Evolutionary conservation across 2,888 invertebrate genomes (phyloP).

Genomic region (Aphidius colemani): DNA sequence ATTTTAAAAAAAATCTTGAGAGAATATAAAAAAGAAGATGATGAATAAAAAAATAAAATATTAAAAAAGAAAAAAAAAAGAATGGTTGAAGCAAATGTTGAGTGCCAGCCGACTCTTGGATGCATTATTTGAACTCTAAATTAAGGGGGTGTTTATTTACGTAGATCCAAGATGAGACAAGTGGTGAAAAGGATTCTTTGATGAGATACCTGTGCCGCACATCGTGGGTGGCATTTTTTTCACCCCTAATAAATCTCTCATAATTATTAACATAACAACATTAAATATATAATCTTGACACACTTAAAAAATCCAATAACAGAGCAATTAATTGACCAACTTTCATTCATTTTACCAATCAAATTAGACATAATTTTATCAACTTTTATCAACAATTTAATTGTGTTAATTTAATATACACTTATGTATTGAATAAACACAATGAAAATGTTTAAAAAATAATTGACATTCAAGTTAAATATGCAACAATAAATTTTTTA

Average conservation of each 20-base stretch:
- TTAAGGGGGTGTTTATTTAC: conserved; percentile 52
- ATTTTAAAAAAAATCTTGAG: conserved; percentile 22
- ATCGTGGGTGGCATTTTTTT: conserved; percentile 45
- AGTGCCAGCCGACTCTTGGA: conserved; percentile 29
- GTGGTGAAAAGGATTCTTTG: conserved; percentile 49
- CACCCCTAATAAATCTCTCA: conserved; percentile 28
- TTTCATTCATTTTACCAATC: no score
- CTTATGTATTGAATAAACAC: not conserved
- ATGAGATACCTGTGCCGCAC: conserved; percentile 42
- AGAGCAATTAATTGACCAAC: no score
- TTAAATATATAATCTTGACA: no score
- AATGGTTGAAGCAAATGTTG: conserved; percentile 35
- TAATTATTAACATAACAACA: no score
- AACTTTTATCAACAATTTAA: not conserved
- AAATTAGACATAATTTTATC: no score
- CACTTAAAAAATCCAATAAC: no score
- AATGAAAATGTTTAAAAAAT: not conserved
- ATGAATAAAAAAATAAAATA: conserved; percentile 24
- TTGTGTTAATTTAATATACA: not conserved
- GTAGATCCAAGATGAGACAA: conserved; percentile 56
- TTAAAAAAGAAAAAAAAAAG: conserved; percentile 13
- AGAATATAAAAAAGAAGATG: conserved; percentile 17
- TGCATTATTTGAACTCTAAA: conserved; percentile 12
- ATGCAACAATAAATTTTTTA: no score
- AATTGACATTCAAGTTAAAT: no score